A percentile compares a stretch with the other conserved stretches of the same genome.
Evolutionary conservation across 2,888 invertebrate genomes (phyloP).

Genomic region (Encarsia formosa): DNA sequence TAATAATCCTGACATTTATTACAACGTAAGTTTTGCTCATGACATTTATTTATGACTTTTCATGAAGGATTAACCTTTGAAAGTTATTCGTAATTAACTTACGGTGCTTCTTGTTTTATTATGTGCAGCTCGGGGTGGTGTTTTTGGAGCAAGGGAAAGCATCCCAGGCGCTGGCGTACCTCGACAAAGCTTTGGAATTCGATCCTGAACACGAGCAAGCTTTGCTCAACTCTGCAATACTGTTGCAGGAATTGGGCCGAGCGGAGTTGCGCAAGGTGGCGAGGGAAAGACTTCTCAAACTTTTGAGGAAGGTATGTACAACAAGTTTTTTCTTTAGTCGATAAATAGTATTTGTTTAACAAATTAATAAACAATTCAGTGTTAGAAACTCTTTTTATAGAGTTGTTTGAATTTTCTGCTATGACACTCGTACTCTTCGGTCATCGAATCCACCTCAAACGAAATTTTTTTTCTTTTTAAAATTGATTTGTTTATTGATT

Average conservation of each 20-base stretch:
- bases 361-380: too few species aligned
- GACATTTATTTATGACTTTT: neutral
- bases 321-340: too few species aligned
- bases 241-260: slow-evolving; percentile 85
- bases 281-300: slow-evolving; percentile 73
- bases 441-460: too few species aligned
- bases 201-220: slow-evolving; percentile 95
- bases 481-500: too few species aligned
- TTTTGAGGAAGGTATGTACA: slow-evolving; percentile 69
- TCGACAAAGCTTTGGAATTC: slow-evolving; percentile 87
- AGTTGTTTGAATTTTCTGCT: too few species aligned
- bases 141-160: slow-evolving; percentile 89
- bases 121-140: slow-evolving; percentile 80
- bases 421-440: too few species aligned
- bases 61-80: too few species aligned
- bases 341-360: too few species aligned
- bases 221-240: slow-evolving; percentile 88
- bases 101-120: too few species aligned
- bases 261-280: slow-evolving; percentile 76
- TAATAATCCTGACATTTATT: slow-evolving; percentile 91
- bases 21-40: slow-evolving; percentile 69
- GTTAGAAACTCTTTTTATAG: too few species aligned
- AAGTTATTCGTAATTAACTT: too few species aligned
- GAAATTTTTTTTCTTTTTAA: too few species aligned
- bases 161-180: slow-evolving; percentile 82